Conservation (phyloP, 2,888 invertebrate genomes). For the Acleris laterana region DNA sequence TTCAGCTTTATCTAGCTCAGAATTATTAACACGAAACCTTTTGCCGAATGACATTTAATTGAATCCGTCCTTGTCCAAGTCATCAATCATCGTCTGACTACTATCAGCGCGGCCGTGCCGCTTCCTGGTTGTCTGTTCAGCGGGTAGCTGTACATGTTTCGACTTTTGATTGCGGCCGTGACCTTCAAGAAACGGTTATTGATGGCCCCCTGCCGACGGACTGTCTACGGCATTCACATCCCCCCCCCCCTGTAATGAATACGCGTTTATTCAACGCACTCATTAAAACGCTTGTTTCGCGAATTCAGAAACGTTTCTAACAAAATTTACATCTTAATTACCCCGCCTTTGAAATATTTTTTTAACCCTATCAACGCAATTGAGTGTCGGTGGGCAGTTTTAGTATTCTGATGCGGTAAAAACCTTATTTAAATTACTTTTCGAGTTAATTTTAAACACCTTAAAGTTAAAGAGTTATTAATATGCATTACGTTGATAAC, state of each 20-base stretch:
- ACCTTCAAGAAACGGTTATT: slow-evolving; percentile 35
- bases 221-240: slow-evolving; percentile 10
- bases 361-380: slow-evolving; percentile 38
- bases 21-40: slow-evolving; percentile 25
- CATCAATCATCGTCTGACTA: slow-evolving; percentile 42
- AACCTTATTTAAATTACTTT: slow-evolving; percentile 55
- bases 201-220: slow-evolving; percentile 21
- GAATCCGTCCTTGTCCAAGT: slow-evolving; percentile 34
- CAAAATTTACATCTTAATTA: slow-evolving; percentile 52
- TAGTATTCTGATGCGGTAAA: slow-evolving; percentile 43
- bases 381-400: slow-evolving; percentile 40
- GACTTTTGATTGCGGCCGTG: slow-evolving; percentile 35
- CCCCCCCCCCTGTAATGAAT: slow-evolving; percentile 14
- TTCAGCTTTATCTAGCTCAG: neutral
- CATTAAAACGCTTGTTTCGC: slow-evolving; percentile 33
- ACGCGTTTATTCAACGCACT: slow-evolving; percentile 17
- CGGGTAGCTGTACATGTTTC: slow-evolving; percentile 23
- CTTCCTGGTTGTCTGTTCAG: slow-evolving; percentile 21
- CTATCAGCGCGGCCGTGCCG: slow-evolving; percentile 34
- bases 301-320: slow-evolving; percentile 40
- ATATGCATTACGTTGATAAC: slow-evolving; percentile 48
- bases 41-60: slow-evolving; percentile 39
- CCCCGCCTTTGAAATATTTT: slow-evolving; percentile 44
- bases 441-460: slow-evolving; percentile 50
- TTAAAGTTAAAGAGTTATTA: slow-evolving; percentile 45